These are phyloP conservation scores for Pseudorectes ferrugineus DNA, from an alignment of 2,113 vertebrate genomes.

Conservation along the genomic window DNA sequence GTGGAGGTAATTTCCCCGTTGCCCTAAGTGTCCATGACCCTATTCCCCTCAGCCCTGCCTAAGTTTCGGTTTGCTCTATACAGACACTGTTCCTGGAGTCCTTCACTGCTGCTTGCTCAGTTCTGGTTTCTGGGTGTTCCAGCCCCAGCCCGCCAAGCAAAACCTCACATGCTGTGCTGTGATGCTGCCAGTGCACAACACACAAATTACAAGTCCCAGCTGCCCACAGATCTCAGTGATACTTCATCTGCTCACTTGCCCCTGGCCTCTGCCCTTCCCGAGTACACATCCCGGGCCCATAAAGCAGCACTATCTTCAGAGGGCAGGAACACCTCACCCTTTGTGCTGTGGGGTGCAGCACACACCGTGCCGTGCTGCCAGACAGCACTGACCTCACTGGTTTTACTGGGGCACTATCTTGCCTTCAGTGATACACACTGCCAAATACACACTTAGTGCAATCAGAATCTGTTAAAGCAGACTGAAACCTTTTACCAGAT, in stretches of 20 bases:
- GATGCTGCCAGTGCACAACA: not conserved
- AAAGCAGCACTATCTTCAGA: not conserved
- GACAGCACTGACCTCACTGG: not conserved
- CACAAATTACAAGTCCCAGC: not conserved
- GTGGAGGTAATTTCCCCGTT: not conserved
- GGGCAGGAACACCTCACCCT: rapidly evolving
- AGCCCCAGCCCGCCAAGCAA: not conserved
- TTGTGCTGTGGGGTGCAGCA: not conserved
- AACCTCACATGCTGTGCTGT: rapidly evolving
- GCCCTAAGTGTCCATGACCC: not conserved
- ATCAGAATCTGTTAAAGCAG: not conserved
- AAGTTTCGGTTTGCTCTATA: not conserved
- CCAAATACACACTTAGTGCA: not conserved
- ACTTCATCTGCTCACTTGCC: not conserved
- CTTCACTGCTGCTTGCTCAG: not conserved
- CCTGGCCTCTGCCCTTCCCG: not conserved
- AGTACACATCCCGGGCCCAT: rapidly evolving
- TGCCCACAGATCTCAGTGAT: not conserved
- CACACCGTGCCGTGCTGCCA: rapidly evolving
- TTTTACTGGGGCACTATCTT: not conserved
- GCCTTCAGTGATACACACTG: not conserved
- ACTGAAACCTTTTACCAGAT: not conserved
- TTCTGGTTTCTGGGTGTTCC: not conserved
- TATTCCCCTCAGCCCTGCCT: not conserved
- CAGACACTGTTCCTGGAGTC: not conserved